Base-by-base conservation (phyloP, 2,888 invertebrate genomes). In the Lepidocyrtinus sp. region DNA sequence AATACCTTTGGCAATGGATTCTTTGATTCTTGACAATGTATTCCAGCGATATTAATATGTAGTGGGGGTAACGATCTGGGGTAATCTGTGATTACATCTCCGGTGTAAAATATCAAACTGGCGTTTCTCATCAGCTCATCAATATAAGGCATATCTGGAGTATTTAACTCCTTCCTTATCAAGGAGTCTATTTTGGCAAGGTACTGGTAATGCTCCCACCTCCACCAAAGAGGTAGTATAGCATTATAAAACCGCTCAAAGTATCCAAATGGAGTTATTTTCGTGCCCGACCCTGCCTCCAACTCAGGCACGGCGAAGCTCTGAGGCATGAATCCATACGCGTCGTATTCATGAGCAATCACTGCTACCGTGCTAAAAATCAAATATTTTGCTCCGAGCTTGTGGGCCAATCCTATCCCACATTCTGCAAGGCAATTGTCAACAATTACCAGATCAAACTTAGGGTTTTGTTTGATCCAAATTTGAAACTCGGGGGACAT, bases 341-440 rank as follows among this genome's bases (percentile, higher is more conserved):
- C 0, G 55, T 85, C 85, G 19, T 74, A 27, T 26, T 84, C 78
- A 64, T 71, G 61, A 7, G 69, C 24, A 5, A 75, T 45, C 0
- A 74, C 15, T 0, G 76, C 19, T 0, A 77, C 55, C 19, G 84
- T 82, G n/a, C 50, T 79, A 26, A 76, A 83, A 7, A 68, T 26
- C 15, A 82, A 77, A 26, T 70, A 36, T 36, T 81, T 81, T 0
- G 82, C 83, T 9, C 65, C 68, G 22, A 76, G 75, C 22, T 76
- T 79, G 63, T 83, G 55, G 0, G 78, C 80, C 0, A 85, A n/a
- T 0, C 76, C 83, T 1, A 81, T 26, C 0, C 75, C 81, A 73
- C 85, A 85, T 21, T 84, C 85, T 19, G 79, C 36, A 22, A 81
- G 72, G 9, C 81, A 71, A 12, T 72, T 79, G 55, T 84, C 85